These are phyloP conservation scores for Jaculus jaculus DNA, from an alignment of 2,113 vertebrate species.

Conservation along the genomic window DNA sequence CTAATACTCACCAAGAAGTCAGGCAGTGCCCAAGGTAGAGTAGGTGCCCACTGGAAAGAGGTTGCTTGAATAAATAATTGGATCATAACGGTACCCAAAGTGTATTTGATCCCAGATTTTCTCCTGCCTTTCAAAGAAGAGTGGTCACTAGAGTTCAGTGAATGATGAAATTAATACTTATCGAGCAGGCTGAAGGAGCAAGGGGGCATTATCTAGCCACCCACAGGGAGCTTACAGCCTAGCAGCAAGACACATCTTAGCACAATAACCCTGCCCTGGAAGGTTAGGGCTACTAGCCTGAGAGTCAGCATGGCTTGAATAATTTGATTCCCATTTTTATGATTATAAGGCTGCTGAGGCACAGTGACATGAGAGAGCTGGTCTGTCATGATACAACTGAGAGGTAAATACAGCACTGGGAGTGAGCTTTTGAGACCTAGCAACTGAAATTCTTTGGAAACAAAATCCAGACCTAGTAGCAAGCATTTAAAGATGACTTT, in stretches of 20 bases:
- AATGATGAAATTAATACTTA: neutral
- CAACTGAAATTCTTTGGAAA: neutral
- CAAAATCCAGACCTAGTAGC: neutral
- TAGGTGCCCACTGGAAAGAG: neutral
- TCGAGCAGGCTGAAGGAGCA: no score
- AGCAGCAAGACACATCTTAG: neutral
- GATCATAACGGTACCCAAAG: neutral
- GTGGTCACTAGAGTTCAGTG: neutral
- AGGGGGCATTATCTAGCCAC: no score
- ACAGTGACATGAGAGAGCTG: no score
- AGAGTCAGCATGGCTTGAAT: neutral
- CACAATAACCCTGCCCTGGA: fast-evolving
- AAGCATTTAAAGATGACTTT: neutral
- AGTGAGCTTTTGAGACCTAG: neutral
- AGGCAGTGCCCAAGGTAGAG: neutral
- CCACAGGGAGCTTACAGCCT: no score
- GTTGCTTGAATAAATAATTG: neutral
- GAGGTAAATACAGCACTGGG: neutral
- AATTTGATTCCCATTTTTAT: neutral
- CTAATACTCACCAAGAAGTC: neutral
- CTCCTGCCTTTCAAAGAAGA: neutral
- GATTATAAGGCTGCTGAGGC: neutral
- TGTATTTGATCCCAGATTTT: neutral
- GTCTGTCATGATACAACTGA: neutral
- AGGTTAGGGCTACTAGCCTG: neutral